Evolutionary conservation across 2,113 vertebrate genomes (phyloP).

Genomic region (Myanophis thanlyinensis): DNA sequence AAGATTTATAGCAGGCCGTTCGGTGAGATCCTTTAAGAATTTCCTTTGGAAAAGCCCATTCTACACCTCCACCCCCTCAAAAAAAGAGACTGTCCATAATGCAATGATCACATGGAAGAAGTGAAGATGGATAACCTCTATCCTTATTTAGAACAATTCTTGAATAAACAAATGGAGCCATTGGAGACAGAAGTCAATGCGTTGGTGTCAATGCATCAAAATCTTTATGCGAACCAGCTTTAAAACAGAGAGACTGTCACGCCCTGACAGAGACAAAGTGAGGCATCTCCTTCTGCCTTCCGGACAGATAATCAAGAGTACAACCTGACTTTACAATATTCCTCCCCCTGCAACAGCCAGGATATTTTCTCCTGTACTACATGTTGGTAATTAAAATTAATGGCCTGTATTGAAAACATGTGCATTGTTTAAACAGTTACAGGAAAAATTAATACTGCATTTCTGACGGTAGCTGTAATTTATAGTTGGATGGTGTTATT

Average conservation of each 20-base stretch:
- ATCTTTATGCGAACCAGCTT: not conserved
- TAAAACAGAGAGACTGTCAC: not conserved
- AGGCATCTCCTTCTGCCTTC: not conserved
- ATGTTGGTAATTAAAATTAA: constrained; percentile 18
- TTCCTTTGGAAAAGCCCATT: not conserved
- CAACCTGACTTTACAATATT: not conserved
- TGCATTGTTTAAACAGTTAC: not conserved
- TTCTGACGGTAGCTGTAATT: constrained; percentile 5
- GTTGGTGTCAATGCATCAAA: not conserved
- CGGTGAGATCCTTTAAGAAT: not conserved
- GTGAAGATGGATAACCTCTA: not conserved
- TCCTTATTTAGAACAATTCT: not conserved
- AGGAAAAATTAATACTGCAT: not conserved
- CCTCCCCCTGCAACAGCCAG: not conserved
- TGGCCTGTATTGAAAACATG: not conserved
- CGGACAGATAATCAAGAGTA: not conserved
- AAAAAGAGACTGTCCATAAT: not conserved
- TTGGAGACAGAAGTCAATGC: no score
- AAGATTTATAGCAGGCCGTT: not conserved
- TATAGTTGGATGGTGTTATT: constrained; percentile 8
- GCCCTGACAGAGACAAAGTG: no score
- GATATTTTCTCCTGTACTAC: not conserved
- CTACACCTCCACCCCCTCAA: not conserved
- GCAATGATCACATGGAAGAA: not conserved
- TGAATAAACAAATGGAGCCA: not conserved